Percentiles rank a stretch among this genome's conserved stretches.
phyloP scores from a whole-genome alignment of 1,140 invertebrate genomes.

The Ruditapes philippinarum region DNA sequence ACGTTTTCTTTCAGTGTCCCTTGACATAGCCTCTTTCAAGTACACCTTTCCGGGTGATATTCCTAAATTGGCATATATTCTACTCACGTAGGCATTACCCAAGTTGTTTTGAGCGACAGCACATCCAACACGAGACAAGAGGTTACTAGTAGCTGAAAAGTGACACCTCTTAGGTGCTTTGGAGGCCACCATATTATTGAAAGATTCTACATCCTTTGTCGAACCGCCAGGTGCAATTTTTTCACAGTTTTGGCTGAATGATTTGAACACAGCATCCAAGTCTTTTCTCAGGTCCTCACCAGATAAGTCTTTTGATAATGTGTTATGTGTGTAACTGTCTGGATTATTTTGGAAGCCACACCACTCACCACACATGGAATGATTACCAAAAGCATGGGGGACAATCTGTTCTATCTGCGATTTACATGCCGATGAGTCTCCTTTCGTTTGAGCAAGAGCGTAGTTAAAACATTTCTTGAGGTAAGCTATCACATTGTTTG shows the following conservation, averaged over 20 bases:
- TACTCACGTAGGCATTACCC: neutral
- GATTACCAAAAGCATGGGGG: constrained; percentile 34
- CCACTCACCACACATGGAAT: neutral
- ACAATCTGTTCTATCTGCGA: neutral
- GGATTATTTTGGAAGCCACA: constrained; percentile 43
- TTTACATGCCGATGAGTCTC: neutral
- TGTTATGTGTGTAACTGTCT: too few relatives aligned
- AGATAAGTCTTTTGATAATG: constrained; percentile 13
- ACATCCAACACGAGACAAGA: neutral
- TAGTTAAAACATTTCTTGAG: constrained; percentile 46
- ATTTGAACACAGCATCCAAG: too few relatives aligned
- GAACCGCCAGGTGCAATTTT: too few relatives aligned
- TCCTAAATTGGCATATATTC: neutral
- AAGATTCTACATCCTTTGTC: constrained; percentile 41
- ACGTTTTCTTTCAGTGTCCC: too few relatives aligned
- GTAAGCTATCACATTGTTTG: constrained; percentile 5
- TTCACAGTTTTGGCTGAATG: too few relatives aligned
- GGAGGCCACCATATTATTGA: constrained; percentile 18
- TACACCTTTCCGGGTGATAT: constrained; percentile 31
- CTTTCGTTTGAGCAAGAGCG: constrained; percentile 28
- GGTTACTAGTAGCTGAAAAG: constrained; percentile 8
- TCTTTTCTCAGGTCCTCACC: constrained; percentile 8
- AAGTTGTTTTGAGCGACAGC: constrained; percentile 22
- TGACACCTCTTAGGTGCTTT: constrained; percentile 38
- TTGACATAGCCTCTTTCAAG: too few relatives aligned